phyloP scores from a whole-genome alignment of 2,113 vertebrate genomes.

The Neogobius melanostomus region DNA sequence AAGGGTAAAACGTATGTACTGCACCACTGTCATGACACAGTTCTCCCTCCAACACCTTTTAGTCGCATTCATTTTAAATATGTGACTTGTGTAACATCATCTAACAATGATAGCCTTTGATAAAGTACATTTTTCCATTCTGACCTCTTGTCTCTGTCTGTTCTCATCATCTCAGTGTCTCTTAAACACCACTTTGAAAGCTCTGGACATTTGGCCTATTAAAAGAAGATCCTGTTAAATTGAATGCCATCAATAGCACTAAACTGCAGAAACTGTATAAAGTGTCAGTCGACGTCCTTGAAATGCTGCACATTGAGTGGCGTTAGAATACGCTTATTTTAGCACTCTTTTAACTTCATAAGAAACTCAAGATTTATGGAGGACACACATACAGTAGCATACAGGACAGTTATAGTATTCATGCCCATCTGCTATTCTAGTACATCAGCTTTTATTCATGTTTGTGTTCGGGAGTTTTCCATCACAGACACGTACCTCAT shows the following conservation, averaged over 20 bases:
- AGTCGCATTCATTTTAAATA: background rate
- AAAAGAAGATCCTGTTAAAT: constrained; percentile 60
- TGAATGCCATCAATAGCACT: constrained; percentile 64
- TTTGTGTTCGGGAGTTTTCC: too few relatives aligned
- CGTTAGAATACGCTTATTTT: constrained; percentile 45
- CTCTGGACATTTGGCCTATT: constrained; percentile 44
- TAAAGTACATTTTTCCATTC: constrained; percentile 38
- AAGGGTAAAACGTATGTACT: too few relatives aligned
- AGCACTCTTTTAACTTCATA: constrained; percentile 46
- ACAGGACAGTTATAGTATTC: background rate
- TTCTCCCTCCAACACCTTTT: background rate
- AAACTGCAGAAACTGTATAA: constrained; percentile 56
- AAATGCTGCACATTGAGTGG: constrained; percentile 29
- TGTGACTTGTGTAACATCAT: constrained; percentile 15
- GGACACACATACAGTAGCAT: constrained; percentile 23
- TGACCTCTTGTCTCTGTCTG: constrained; percentile 39
- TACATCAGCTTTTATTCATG: too few relatives aligned
- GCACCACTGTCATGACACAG: too few relatives aligned
- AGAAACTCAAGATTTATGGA: constrained; percentile 55
- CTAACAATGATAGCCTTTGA: constrained; percentile 42
- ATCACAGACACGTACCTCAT: too few relatives aligned
- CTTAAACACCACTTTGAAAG: constrained; percentile 57
- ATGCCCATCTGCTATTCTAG: background rate
- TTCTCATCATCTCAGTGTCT: constrained; percentile 29
- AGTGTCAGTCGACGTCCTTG: constrained; percentile 58